Evolutionary conservation across 1,140 invertebrate species (phyloP), one percentile per base, ranked within the genome.

Genomic region (Meteorus sp.): DNA sequence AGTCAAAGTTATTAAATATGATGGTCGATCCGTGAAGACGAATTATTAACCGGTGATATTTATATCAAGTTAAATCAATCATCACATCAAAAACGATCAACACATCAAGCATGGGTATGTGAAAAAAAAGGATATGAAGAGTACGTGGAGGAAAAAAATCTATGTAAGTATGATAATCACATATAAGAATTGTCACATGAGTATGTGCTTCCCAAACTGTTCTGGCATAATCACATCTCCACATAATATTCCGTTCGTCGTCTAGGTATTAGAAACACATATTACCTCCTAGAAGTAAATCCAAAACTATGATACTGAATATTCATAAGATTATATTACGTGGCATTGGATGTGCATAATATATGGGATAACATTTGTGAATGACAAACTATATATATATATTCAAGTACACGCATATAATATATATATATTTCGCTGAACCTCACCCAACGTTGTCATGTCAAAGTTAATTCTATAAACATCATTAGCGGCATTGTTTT

Each of bases 41-140:
- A 74, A 67, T 66, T 76, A 66, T 63, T 67, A 66, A 52, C 65
- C 74, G 67, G 67, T 69, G 66, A 75, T 76, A 74, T 76, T 69
- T 65, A 64, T 73, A 68, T 67, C 72, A 75, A 67, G 72, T 69
- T 68, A 64, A 60, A 65, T 62, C 63, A 72, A 77, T 75, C 73
- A 70, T 72, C 69, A 68, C 69, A 67, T 68, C 61, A 45, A 31
- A 15, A 47, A 7, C 9, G 19, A 31, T 13, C 19, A 9, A 25
- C 5, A 35, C 5, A n/a, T n/a, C n/a, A n/a, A n/a, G n/a, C n/a
- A n/a, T n/a, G n/a, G n/a, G n/a, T n/a, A n/a, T n/a, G n/a, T n/a
- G n/a, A n/a, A n/a, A n/a, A n/a, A n/a, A n/a, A n/a, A n/a, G n/a
- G n/a, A n/a, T n/a, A n/a, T n/a, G n/a, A n/a, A n/a, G n/a, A n/a